Evolutionary conservation across 2,113 vertebrate genomes (phyloP).

Genomic region (Nipponia nippon): DNA sequence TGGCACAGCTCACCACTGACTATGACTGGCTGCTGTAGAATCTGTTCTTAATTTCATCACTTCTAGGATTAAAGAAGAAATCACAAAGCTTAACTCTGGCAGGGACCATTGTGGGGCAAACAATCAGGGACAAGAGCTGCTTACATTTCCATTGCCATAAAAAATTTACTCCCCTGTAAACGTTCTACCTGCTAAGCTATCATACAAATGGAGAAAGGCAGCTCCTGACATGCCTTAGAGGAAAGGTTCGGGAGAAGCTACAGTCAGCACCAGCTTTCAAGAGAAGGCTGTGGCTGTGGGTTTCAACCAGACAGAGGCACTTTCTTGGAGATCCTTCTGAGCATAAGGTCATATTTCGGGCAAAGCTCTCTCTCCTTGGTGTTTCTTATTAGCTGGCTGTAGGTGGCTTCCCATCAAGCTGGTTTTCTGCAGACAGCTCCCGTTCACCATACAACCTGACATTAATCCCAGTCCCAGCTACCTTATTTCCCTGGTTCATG

Average conservation of each 20-base stretch:
- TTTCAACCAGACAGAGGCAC: background rate
- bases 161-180: background rate
- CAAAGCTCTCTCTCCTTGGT: background rate
- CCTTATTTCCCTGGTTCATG: background rate
- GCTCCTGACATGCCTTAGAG: background rate
- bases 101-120: background rate
- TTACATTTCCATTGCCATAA: background rate
- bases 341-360: background rate
- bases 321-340: background rate
- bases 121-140: background rate
- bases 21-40: background rate
- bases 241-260: background rate
- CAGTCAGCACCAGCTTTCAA: background rate
- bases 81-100: background rate
- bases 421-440: background rate
- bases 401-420: background rate
- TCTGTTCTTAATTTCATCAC: background rate
- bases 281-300: background rate
- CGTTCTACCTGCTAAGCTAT: background rate
- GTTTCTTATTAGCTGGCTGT: background rate
- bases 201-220: background rate
- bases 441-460: background rate
- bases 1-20: background rate
- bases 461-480: background rate
- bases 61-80: background rate